Base-by-base conservation (phyloP, 2,113 vertebrate species). In the Tetrax tetrax region DNA sequence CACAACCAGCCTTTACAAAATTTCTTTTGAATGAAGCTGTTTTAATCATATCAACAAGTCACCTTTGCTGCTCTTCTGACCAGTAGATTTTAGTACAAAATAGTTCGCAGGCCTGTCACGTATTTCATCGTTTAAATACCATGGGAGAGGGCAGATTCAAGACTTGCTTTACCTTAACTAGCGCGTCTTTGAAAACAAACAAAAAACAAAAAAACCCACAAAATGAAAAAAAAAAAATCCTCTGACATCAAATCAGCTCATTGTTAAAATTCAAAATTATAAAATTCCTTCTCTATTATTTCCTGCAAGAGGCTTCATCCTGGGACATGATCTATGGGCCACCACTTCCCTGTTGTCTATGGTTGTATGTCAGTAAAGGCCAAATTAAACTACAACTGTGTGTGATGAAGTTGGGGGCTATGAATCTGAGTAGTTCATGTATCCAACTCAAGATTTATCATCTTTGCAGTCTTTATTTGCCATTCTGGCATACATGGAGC, bases 401-500 rank as follows among this genome's bases (percentile, higher is more conserved):
- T 66, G 77, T 41, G 41, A 87, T 65, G 82, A 80, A 90, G 69
- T 17, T 75, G 56, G 31, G 28, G 29, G 81, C 35, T 70, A 14
- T 31, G 89, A 78, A 83, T 50, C 29, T 35, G 35, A 92, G 43
- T 35, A 43, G 43, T 93, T 94, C 77, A 85, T 19, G 5, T 79
- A 93, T 50, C 69, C 59, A 80, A 6, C 51, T 94, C 61, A 83
- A 94, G 47, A 95, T 95, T 93, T 93, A 86, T 90, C 86, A 94
- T 89, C 71, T 96, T 78, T 75, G 87, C 19, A 57, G 50, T 74
- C 84, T 95, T 80, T 93, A 92, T 96, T 96, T 96, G 56, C 70
- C 64, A 81, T 93, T 71, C 65, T 61, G 57, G 57, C 75, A 90
- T 19, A 66, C 54, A 51, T 37, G 84, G 14, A 93, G 10, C n/a